Percentiles rank a stretch among this genome's conserved stretches.
These are phyloP conservation scores for Periplaneta americana DNA, from an alignment of 1,140 invertebrate genomes.

Conservation along the genomic window DNA sequence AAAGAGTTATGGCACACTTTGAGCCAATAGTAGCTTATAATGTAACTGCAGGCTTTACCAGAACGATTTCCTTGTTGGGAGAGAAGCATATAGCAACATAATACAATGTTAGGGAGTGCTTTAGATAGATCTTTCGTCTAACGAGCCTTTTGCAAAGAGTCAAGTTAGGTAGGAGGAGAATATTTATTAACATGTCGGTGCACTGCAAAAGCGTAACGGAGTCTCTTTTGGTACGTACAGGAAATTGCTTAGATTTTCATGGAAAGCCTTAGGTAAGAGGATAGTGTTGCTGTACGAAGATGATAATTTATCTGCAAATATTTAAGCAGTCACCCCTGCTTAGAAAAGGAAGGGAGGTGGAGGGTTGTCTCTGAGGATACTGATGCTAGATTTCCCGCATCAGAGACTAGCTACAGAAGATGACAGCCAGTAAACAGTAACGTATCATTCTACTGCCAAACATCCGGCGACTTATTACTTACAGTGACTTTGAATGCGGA, in stretches of 20 bases:
- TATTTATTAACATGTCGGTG: background rate
- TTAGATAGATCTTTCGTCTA: background rate
- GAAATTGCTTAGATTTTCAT: background rate
- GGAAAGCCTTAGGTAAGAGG: background rate
- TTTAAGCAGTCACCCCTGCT: background rate
- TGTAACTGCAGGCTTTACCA: background rate
- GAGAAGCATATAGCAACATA: background rate
- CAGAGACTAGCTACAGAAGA: background rate
- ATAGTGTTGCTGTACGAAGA: background rate
- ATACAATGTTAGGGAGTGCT: background rate
- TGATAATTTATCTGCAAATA: background rate
- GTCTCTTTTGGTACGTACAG: background rate
- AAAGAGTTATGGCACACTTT: background rate
- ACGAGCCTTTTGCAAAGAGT: background rate
- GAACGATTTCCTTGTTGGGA: background rate
- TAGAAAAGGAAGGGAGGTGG: too few species aligned
- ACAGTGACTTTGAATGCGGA: background rate
- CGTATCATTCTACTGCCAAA: background rate
- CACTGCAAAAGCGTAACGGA: background rate
- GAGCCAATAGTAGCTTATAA: background rate
- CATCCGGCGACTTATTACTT: background rate
- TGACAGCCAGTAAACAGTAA: background rate
- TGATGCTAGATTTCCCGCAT: background rate
- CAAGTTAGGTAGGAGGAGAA: background rate
- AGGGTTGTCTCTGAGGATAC: background rate